These are phyloP conservation scores for Cossypha niveicapilla DNA, from an alignment of 2,797 vertebrate genomes.

Conservation along the genomic window DNA sequence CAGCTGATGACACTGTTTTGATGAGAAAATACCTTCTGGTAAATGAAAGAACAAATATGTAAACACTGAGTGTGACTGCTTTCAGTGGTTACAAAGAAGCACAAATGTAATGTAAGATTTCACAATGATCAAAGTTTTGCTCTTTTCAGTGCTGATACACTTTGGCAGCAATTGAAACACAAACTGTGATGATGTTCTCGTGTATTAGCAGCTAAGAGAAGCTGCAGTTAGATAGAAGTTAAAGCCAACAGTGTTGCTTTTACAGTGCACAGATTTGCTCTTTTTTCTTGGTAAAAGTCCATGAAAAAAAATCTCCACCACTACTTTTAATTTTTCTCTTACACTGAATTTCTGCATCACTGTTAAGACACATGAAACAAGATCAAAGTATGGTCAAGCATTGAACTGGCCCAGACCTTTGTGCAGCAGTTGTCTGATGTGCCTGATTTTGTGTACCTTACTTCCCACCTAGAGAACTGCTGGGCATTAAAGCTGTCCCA, in stretches of 20 bases:
- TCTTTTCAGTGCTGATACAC: neutral
- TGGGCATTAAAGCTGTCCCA: neutral
- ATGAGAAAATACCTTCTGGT: constrained; percentile 16
- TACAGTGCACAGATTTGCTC: neutral
- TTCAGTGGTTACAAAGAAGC: neutral
- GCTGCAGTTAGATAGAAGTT: neutral
- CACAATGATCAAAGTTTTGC: neutral
- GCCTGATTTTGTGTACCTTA: neutral
- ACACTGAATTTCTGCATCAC: neutral
- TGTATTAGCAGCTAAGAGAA: neutral
- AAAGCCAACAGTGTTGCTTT: neutral
- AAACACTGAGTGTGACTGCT: neutral
- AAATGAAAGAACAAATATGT: constrained; percentile 7
- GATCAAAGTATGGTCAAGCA: neutral
- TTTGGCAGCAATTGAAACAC: neutral
- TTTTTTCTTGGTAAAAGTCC: neutral
- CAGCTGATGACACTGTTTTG: constrained; percentile 4
- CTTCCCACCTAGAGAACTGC: neutral
- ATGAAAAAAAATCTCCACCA: neutral
- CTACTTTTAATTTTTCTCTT: neutral
- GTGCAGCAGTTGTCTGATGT: neutral
- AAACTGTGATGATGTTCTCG: neutral
- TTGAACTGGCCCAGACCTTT: neutral
- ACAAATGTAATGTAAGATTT: neutral
- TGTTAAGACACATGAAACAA: neutral